These are phyloP conservation scores for Caenorhabditis sp. DNA, from an alignment of 2,888 invertebrate genomes.

Conservation along the genomic window DNA sequence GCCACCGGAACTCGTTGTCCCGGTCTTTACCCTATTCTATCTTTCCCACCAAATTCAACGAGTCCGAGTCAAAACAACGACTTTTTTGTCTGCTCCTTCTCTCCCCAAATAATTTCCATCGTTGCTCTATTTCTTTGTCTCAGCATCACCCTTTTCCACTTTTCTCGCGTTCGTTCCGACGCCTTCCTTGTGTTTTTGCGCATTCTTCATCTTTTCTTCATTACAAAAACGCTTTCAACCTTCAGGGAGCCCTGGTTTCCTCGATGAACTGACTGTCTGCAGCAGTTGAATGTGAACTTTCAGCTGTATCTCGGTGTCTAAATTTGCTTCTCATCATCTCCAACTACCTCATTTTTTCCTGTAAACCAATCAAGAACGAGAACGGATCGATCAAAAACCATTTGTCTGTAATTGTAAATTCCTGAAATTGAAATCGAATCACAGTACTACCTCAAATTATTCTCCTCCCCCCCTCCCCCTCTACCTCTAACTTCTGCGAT, in stretches of 20 bases:
- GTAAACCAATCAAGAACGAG: constrained; percentile 39
- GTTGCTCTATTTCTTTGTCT: too few species aligned
- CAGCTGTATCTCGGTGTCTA: constrained; percentile 39
- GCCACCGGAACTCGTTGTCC: constrained; percentile 1
- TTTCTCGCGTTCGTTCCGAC: constrained; percentile 30
- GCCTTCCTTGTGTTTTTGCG: constrained; percentile 29
- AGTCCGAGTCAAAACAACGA: constrained; percentile 40
- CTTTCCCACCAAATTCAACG: constrained; percentile 20
- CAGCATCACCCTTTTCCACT: background rate
- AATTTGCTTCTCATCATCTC: constrained; percentile 14
- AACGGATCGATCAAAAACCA: constrained; percentile 35
- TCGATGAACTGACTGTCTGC: constrained; percentile 49
- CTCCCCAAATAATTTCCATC: constrained; percentile 31
- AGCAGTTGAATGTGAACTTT: constrained; percentile 46
- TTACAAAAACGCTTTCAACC: background rate
- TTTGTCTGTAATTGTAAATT: constrained; percentile 48
- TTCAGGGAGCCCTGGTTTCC: constrained; percentile 45
- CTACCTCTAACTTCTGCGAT: constrained; percentile 42
- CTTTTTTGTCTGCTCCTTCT: constrained; percentile 14
- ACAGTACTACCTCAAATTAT: background rate
- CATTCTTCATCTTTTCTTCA: constrained; percentile 4
- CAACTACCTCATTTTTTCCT: constrained; percentile 49
- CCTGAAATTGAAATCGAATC: constrained; percentile 31
- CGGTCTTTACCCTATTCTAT: constrained; percentile 21
- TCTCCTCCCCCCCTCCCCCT: constrained; percentile 14